Percentiles rank a stretch among this genome's conserved stretches.
Evolutionary conservation across 2,113 vertebrate species (phyloP).

Genomic region (Pao palembangensis): DNA sequence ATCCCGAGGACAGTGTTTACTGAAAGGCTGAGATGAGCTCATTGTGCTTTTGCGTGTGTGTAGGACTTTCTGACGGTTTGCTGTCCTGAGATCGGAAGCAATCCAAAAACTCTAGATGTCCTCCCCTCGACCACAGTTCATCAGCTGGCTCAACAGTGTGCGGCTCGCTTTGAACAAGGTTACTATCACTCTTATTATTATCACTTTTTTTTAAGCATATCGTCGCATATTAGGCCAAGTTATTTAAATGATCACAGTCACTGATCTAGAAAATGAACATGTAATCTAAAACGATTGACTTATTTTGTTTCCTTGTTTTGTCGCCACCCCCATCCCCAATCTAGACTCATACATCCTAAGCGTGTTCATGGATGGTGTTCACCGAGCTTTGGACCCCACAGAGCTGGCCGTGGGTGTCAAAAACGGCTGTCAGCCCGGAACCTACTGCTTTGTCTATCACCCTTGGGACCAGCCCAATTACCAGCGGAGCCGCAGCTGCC

Average conservation of each 20-base stretch:
- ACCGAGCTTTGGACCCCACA: slow-evolving; percentile 73
- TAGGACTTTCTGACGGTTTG: slow-evolving; percentile 94
- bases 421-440: slow-evolving; percentile 78
- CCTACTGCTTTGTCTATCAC: slow-evolving; percentile 89
- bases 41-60: background rate
- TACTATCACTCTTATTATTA: background rate
- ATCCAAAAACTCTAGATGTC: slow-evolving; percentile 84
- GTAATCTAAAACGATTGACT: too few species aligned
- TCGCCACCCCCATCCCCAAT: background rate
- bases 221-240: background rate
- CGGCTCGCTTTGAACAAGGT: slow-evolving; percentile 82
- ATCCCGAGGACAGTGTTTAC: too few species aligned
- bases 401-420: slow-evolving; percentile 86
- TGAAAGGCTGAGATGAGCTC: too few species aligned
- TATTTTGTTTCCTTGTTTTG: too few species aligned
- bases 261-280: too few species aligned
- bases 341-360: slow-evolving; percentile 78
- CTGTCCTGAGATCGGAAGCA: slow-evolving; percentile 77
- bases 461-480: slow-evolving; percentile 47
- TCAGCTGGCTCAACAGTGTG: slow-evolving; percentile 83
- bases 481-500: slow-evolving; percentile 22
- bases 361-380: slow-evolving; percentile 77
- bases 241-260: too few species aligned
- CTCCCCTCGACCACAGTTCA: slow-evolving; percentile 74
- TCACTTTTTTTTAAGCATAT: background rate